These are phyloP conservation scores for Drosophila fungiperda DNA, from an alignment of 2,888 invertebrate genomes.

Conservation along the genomic window DNA sequence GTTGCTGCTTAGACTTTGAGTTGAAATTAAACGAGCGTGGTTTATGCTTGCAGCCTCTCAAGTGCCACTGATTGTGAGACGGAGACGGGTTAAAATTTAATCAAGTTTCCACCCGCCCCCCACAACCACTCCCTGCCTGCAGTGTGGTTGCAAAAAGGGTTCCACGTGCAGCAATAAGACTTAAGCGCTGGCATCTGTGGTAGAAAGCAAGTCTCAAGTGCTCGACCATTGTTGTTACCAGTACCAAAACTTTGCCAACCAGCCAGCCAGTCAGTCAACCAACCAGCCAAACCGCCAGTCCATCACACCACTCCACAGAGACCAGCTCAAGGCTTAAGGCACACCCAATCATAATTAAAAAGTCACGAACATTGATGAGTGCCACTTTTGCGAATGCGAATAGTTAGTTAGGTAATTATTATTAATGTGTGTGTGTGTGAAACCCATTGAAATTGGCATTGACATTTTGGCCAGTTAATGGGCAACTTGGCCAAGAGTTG, in stretches of 20 bases:
- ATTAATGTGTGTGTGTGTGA: constrained; percentile 9
- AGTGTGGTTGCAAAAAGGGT: constrained; percentile 39
- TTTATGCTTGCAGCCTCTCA: constrained; percentile 69
- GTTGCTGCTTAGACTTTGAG: constrained; percentile 79
- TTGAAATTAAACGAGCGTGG: constrained; percentile 80
- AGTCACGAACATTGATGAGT: constrained; percentile 36
- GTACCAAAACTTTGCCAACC: constrained; percentile 54
- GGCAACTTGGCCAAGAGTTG: neutral
- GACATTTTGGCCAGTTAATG: neutral
- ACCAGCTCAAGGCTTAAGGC: neutral
- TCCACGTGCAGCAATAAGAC: constrained; percentile 36
- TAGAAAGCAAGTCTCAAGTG: constrained; percentile 77
- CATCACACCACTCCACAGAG: neutral
- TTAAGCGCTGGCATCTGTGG: constrained; percentile 4
- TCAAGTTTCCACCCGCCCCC: constrained; percentile 55
- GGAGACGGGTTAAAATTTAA: constrained; percentile 73
- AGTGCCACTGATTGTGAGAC: constrained; percentile 58
- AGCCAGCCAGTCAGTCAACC: constrained; percentile 10
- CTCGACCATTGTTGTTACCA: constrained; percentile 67
- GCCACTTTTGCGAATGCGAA: constrained; percentile 15
- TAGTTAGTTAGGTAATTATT: constrained; percentile 6
- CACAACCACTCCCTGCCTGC: neutral
- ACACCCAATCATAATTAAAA: constrained; percentile 40
- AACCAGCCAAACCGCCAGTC: too few relatives aligned
- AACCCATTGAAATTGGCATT: constrained; percentile 7